phyloP scores from a whole-genome alignment of 1,140 invertebrate species.

The Macrobrachium rosenbergii region DNA sequence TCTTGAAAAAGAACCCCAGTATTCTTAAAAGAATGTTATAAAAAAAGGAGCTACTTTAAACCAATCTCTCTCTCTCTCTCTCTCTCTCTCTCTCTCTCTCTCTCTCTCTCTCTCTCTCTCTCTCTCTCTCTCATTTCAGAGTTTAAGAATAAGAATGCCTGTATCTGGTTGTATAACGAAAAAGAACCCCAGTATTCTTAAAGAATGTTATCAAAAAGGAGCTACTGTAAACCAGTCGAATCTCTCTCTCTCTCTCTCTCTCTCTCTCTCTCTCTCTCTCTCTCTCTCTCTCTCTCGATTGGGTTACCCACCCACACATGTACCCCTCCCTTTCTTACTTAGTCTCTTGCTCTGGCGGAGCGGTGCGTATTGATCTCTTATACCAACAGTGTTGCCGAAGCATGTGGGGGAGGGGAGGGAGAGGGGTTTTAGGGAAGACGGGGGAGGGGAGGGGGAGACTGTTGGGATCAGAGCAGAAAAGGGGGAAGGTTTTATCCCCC shows the following conservation, averaged over 20 bases:
- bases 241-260: neutral
- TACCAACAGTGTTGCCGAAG: constrained; percentile 19
- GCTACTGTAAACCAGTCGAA: no score
- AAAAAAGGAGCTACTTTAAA: no score
- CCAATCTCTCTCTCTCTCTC: neutral
- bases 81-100: neutral
- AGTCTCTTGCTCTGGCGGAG: constrained; percentile 22
- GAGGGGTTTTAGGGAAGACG: neutral
- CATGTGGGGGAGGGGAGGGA: neutral
- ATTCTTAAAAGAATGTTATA: no score
- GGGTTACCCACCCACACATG: no score
- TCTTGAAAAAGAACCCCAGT: no score
- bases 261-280: neutral
- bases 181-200: no score
- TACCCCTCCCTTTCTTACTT: neutral
- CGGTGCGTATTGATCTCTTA: constrained; percentile 8
- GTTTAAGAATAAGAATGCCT: no score
- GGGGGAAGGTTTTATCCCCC: neutral
- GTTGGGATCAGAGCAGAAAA: neutral
- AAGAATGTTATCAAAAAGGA: no score
- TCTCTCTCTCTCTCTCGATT: neutral
- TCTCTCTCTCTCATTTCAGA: no score
- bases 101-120: neutral
- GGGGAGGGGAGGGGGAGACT: neutral
- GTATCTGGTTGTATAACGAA: no score